Conservation (phyloP, 2,888 invertebrate species). For the Acronicta psi region DNA sequence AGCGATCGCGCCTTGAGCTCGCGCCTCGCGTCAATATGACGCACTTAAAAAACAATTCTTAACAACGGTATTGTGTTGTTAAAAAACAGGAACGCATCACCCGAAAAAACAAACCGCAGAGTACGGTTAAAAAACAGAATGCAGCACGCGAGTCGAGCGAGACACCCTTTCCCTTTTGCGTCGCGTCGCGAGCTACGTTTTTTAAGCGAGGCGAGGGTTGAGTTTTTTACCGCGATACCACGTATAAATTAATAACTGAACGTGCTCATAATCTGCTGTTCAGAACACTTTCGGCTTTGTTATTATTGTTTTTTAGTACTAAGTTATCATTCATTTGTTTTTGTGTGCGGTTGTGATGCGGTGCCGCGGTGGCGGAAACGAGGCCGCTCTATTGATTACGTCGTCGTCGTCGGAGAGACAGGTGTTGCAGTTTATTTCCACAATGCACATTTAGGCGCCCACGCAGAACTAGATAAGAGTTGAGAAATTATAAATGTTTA, state of each 20-base stretch:
- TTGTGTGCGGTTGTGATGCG: slow-evolving; percentile 66
- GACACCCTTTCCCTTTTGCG: slow-evolving; percentile 89
- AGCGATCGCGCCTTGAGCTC: slow-evolving; percentile 79
- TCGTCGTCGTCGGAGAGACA: slow-evolving; percentile 77
- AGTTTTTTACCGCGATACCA: slow-evolving; percentile 83
- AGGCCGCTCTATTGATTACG: slow-evolving; percentile 80
- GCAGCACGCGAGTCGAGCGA: slow-evolving; percentile 85
- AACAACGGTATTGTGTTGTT: slow-evolving; percentile 87
- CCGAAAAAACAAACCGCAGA: slow-evolving; percentile 88
- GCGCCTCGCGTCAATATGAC: slow-evolving; percentile 83
- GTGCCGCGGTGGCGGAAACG: slow-evolving; percentile 74
- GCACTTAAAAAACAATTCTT: slow-evolving; percentile 85
- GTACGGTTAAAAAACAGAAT: slow-evolving; percentile 86
- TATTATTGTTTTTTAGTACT: slow-evolving; percentile 73
- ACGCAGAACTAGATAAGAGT: slow-evolving; percentile 37
- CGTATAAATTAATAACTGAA: slow-evolving; percentile 89
- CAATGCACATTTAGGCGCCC: slow-evolving; percentile 29
- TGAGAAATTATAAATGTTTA: slow-evolving; percentile 7
- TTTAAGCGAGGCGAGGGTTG: slow-evolving; percentile 85
- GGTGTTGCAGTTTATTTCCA: slow-evolving; percentile 68
- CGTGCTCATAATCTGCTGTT: slow-evolving; percentile 87
- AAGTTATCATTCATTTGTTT: slow-evolving; percentile 85
- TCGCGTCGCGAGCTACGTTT: slow-evolving; percentile 87
- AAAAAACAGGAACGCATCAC: slow-evolving; percentile 86
- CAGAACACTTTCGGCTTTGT: slow-evolving; percentile 88